phyloP scores from a whole-genome alignment of 2,797 vertebrate genomes.

The Cossypha dichroa region DNA sequence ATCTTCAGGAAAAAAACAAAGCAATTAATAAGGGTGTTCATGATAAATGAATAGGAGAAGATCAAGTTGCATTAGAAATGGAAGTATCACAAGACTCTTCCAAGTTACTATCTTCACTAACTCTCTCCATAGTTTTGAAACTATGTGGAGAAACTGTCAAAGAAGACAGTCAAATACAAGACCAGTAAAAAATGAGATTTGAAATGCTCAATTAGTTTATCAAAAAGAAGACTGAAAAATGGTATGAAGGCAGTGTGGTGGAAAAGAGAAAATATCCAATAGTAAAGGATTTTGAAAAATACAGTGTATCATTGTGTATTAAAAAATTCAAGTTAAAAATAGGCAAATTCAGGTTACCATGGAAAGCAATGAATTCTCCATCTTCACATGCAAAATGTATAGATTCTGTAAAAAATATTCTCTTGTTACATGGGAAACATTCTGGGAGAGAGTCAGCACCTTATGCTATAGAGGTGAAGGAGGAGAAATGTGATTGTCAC shows the following conservation, averaged over 20 bases:
- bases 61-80: neutral
- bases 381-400: neutral
- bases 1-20: neutral
- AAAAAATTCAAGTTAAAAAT: neutral
- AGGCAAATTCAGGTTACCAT: neutral
- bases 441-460: neutral
- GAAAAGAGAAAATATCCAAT: neutral
- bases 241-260: neutral
- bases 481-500: rapidly evolving
- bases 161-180: neutral
- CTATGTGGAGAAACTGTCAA: neutral
- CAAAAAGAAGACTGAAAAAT: neutral
- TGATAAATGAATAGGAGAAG: neutral
- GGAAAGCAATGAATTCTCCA: neutral
- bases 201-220: neutral
- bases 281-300: neutral
- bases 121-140: neutral
- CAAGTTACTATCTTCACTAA: neutral
- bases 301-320: neutral
- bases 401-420: neutral
- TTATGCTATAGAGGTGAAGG: neutral
- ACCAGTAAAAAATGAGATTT: neutral
- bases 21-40: neutral
- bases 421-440: neutral
- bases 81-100: neutral